phyloP scores from a whole-genome alignment of 2,113 vertebrate genomes.

The Bettongia penicillata region DNA sequence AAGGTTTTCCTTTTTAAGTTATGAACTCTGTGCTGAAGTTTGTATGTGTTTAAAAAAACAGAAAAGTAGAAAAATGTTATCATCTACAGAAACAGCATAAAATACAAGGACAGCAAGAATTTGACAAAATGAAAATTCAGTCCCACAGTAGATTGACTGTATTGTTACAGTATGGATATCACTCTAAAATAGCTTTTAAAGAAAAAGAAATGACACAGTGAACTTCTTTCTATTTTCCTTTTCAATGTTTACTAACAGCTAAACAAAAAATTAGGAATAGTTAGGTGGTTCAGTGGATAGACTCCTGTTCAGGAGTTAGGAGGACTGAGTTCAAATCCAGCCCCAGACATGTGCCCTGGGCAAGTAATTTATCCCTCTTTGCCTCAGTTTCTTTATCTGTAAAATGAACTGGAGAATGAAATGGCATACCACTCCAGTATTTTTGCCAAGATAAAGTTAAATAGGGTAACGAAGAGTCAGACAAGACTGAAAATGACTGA shows the following conservation, averaged over 20 bases:
- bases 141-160: constrained; percentile 38
- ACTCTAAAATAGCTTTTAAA: constrained; percentile 55
- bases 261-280: background rate
- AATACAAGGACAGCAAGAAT: constrained; percentile 45
- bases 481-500: background rate
- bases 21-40: background rate
- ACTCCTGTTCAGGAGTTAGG: background rate
- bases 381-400: background rate
- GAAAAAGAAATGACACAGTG: constrained; percentile 28
- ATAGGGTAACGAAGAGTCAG: background rate
- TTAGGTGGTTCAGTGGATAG: background rate
- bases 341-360: background rate
- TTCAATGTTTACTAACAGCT: constrained; percentile 42
- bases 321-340: background rate
- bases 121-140: constrained; percentile 51
- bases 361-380: background rate
- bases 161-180: constrained; percentile 44
- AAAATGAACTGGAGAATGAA: background rate
- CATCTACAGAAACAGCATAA: background rate
- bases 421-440: background rate
- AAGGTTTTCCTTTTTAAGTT: constrained; percentile 30
- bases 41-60: constrained; percentile 18
- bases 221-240: constrained; percentile 47
- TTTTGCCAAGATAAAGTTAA: background rate
- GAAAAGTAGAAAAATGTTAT: constrained; percentile 19